Evolutionary conservation across 2,113 vertebrate genomes (phyloP).

Genomic region (Hymenochirus boettgeri): DNA sequence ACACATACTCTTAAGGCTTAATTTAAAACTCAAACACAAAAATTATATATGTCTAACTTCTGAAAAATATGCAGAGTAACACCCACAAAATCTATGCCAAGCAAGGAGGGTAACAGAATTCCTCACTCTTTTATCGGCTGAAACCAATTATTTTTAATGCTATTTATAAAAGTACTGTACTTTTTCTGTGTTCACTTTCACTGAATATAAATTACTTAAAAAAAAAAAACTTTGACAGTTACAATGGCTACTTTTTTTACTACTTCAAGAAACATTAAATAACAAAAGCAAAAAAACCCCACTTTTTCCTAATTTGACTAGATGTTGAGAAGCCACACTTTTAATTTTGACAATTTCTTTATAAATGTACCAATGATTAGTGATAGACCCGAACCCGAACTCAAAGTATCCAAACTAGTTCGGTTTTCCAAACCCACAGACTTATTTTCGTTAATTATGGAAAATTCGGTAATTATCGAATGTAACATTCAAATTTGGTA

Average conservation of each 20-base stretch:
- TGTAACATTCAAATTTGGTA: too few relatives aligned
- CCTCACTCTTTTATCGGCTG: conserved; percentile 13
- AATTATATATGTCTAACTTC: too few relatives aligned
- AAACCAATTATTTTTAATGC: conserved; percentile 21
- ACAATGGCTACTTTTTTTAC: not conserved
- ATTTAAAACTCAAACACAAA: conserved; percentile 28
- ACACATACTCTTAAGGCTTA: conserved; percentile 8
- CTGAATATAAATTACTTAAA: conserved; percentile 17
- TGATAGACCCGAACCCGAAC: too few relatives aligned
- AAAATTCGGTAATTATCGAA: too few relatives aligned
- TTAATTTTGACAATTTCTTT: not conserved
- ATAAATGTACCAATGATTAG: not conserved
- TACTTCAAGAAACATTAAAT: conserved; percentile 9
- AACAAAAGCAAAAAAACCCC: conserved; percentile 1
- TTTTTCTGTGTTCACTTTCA: conserved; percentile 3
- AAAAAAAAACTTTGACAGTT: conserved; percentile 13
- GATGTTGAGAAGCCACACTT: conserved; percentile 9
- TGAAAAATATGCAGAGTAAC: conserved; percentile 10
- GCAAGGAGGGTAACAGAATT: not conserved
- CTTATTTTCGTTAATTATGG: too few relatives aligned
- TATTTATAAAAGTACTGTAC: conserved; percentile 27
- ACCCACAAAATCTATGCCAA: conserved; percentile 13
- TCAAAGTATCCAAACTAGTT: too few relatives aligned
- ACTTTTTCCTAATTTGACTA: conserved; percentile 6
- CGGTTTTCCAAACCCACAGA: too few relatives aligned